phyloP scores from a whole-genome alignment of 2,888 invertebrate genomes.

The Anoncus sp. region DNA sequence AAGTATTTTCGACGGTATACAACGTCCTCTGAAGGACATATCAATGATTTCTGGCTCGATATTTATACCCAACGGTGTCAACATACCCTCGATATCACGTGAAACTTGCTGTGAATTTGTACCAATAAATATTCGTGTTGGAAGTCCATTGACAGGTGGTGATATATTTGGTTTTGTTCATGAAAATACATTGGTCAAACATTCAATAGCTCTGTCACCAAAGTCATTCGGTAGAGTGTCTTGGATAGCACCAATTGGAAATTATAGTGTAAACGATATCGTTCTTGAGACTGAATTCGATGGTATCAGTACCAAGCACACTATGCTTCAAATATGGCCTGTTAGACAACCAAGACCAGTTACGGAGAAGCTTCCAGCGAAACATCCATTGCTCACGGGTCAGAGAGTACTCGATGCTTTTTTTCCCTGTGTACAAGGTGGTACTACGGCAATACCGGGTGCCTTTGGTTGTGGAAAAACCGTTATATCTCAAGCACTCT shows the following conservation, averaged over 20 bases:
- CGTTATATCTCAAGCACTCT: conserved; percentile 89
- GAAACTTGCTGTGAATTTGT: conserved; percentile 95
- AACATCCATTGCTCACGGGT: conserved; percentile 98
- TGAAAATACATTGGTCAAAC: conserved; percentile 98
- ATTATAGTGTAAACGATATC: conserved; percentile 95
- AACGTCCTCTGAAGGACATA: conserved; percentile 98
- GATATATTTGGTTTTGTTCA: conserved; percentile 97
- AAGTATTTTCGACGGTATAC: conserved; percentile 99
- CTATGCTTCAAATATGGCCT: conserved; percentile 99
- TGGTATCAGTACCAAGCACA: conserved; percentile 93
- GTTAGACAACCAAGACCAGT: conserved; percentile 97
- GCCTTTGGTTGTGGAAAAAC: conserved; percentile 92
- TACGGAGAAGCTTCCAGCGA: conserved; percentile 97
- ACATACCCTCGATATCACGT: conserved; percentile 93
- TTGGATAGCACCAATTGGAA: conserved; percentile 95
- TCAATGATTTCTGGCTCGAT: conserved; percentile 95
- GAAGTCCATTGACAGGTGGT: conserved; percentile 98
- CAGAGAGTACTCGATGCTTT: conserved; percentile 98
- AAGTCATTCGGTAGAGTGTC: conserved; percentile 96
- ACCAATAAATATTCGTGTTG: conserved; percentile 91
- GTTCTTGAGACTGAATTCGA: conserved; percentile 98
- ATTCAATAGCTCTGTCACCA: conserved; percentile 96
- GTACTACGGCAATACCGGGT: conserved; percentile 91
- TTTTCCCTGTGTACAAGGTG: conserved; percentile 98
- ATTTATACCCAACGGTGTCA: conserved; percentile 99